Conservation (phyloP, 2,797 vertebrate species). For the Xerus rutilus region DNA sequence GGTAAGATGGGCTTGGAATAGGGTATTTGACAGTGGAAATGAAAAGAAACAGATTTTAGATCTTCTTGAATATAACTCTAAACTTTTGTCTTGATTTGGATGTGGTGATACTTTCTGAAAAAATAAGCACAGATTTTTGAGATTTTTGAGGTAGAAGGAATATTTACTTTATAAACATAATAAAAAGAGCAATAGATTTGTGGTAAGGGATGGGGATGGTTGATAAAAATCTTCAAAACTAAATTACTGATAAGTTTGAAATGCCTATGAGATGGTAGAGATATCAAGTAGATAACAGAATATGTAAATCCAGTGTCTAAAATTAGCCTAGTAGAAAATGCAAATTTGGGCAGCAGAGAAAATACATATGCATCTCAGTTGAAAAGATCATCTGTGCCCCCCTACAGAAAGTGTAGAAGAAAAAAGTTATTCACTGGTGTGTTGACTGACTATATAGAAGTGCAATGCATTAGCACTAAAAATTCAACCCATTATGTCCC, state of each 20-base stretch:
- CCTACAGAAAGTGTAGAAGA: background rate
- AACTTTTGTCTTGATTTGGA: background rate
- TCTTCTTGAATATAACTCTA: background rate
- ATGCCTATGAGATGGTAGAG: background rate
- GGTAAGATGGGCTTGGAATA: background rate
- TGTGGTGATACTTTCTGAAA: background rate
- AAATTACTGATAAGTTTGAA: background rate
- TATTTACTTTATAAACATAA: background rate
- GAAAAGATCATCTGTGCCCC: background rate
- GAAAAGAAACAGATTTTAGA: slow-evolving; percentile 19
- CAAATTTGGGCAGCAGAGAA: background rate
- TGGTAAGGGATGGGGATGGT: background rate
- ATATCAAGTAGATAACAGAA: background rate
- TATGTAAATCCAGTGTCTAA: background rate
- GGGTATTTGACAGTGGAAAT: background rate
- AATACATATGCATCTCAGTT: background rate
- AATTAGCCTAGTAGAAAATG: background rate
- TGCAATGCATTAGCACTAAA: background rate
- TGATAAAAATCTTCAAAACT: background rate
- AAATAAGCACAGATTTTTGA: background rate
- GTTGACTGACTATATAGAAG: background rate
- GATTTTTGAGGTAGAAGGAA: slow-evolving; percentile 12
- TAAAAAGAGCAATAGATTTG: background rate
- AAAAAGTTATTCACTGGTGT: background rate
- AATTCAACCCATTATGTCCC: background rate